Evolutionary conservation across 2,113 vertebrate species (phyloP).

Genomic region (Petromus typicus): DNA sequence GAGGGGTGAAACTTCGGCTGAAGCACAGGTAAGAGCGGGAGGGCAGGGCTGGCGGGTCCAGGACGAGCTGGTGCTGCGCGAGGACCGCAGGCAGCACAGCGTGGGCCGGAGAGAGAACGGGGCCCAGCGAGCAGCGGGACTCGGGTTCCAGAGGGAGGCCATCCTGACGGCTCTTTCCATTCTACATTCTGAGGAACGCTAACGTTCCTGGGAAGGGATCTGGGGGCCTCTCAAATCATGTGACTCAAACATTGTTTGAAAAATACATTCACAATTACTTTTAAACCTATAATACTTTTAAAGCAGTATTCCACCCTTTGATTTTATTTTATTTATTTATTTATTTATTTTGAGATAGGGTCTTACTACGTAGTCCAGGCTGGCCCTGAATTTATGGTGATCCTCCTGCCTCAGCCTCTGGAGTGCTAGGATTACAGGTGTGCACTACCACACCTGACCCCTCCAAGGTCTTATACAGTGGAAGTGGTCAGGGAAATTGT

Average conservation of each 20-base stretch:
- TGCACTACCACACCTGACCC: background rate
- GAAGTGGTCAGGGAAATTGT: background rate
- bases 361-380: background rate
- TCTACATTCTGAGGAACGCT: background rate
- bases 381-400: background rate
- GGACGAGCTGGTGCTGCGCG: background rate
- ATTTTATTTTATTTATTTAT: too few species aligned
- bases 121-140: too few species aligned
- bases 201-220: background rate
- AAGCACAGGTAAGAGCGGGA: slow-evolving; percentile 84
- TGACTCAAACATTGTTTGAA: background rate
- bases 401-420: background rate
- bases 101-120: background rate
- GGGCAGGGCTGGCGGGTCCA: accelerated
- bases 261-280: background rate
- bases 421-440: background rate
- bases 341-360: background rate
- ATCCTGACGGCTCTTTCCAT: background rate
- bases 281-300: background rate
- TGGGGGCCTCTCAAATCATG: background rate
- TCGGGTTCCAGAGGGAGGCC: background rate
- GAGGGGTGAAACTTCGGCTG: slow-evolving; percentile 81
- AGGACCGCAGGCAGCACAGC: background rate
- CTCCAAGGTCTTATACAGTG: background rate
- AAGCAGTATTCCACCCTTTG: background rate